Evolutionary conservation across 2,113 vertebrate species (phyloP).

Genomic region (western clawed frog (Xenopus tropicalis)): UCB_Xtro_10.0 CM004446.2:3761001-3761500

Average conservation of each 20-base stretch:
- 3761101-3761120: conserved; percentile 58
- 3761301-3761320: conserved; percentile 97
- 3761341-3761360: conserved; percentile 99
- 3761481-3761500: conserved; percentile 99
- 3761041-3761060: conserved; percentile 58
- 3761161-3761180: conserved; percentile 66
- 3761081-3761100: conserved; percentile 59
- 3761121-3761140: neutral
- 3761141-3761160: conserved; percentile 43
- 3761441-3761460: conserved; percentile 94
- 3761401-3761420: conserved; percentile 99
- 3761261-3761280: conserved; percentile 95
- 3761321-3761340: conserved; percentile 96
- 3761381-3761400: conserved; percentile 99
- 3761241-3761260: conserved; percentile 69
- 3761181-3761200: conserved; percentile 66
- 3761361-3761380: conserved; percentile 99
- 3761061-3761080: conserved; percentile 57
- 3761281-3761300: conserved; percentile 90
- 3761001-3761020: conserved; percentile 61
- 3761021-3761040: conserved; percentile 45
- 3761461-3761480: conserved; percentile 90
- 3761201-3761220: conserved; percentile 91
- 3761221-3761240: too few relatives aligned
- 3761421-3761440: conserved; percentile 93